Conservation (phyloP, 2,888 invertebrate genomes). For the Parasteatoda lunata region DNA sequence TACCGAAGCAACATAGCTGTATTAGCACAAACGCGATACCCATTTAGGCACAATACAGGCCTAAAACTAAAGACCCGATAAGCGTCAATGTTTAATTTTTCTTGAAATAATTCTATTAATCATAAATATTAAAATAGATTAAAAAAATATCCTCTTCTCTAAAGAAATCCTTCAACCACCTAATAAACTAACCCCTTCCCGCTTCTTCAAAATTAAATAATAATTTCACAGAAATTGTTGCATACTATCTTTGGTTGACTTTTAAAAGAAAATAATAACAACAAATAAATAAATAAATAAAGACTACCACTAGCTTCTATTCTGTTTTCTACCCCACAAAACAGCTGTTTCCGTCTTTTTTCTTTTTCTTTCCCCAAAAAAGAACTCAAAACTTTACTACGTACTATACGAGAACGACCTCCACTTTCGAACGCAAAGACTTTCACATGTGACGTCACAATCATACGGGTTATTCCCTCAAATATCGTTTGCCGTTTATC, state of each 20-base stretch:
- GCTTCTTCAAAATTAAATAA: background rate
- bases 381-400: slow-evolving; percentile 4
- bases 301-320: background rate
- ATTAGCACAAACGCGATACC: too few species aligned
- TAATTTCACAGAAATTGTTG: background rate
- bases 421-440: slow-evolving; percentile 48
- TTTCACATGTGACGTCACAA: slow-evolving; percentile 68
- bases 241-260: background rate
- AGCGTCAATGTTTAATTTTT: too few species aligned
- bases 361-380: slow-evolving; percentile 3
- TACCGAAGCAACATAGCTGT: too few species aligned
- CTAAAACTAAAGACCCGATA: too few species aligned
- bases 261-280: background rate
- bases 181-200: background rate
- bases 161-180: background rate
- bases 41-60: too few species aligned
- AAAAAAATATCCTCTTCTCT: too few species aligned
- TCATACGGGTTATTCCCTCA: slow-evolving; percentile 36
- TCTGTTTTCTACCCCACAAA: slow-evolving; percentile 4
- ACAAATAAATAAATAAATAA: too few species aligned
- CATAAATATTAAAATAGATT: too few species aligned
- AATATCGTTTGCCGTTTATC: slow-evolving; percentile 28
- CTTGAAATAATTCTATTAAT: too few species aligned
- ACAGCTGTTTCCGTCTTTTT: slow-evolving; percentile 60
- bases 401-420: slow-evolving; percentile 38